These are phyloP conservation scores for Xerus inauris DNA, from an alignment of 2,113 vertebrate genomes.

Conservation along the genomic window DNA sequence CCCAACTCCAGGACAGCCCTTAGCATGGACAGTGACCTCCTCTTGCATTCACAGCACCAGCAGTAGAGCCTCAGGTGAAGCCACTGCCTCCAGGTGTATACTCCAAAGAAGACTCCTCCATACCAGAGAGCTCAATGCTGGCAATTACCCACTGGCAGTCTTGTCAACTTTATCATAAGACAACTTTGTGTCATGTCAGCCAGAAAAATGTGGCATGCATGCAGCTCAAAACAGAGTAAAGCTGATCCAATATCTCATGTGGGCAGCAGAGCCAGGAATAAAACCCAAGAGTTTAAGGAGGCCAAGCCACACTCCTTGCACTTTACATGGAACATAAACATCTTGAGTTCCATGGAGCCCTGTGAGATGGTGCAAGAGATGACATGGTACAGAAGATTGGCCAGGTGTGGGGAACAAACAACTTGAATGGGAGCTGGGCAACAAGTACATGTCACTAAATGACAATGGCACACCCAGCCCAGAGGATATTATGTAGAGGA, in stretches of 20 bases:
- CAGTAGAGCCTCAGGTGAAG: constrained; percentile 85
- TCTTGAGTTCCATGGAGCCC: constrained; percentile 91
- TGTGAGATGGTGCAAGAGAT: constrained; percentile 90
- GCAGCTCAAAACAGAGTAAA: constrained; percentile 85
- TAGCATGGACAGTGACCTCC: constrained; percentile 82
- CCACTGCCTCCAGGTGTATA: constrained; percentile 88
- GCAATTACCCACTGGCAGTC: constrained; percentile 84
- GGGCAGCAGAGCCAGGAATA: constrained; percentile 78
- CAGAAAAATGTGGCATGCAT: constrained; percentile 88
- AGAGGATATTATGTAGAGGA: constrained; percentile 92
- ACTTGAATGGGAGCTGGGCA: constrained; percentile 90
- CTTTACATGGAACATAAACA: constrained; percentile 94
- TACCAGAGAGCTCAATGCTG: constrained; percentile 86
- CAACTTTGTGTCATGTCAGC: constrained; percentile 90
- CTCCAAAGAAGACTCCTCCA: constrained; percentile 89
- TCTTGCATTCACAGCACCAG: constrained; percentile 90
- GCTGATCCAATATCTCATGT: not conserved
- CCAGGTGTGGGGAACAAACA: constrained; percentile 92
- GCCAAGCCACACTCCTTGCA: constrained; percentile 90
- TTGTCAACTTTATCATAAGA: constrained; percentile 89
- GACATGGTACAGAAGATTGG: constrained; percentile 92
- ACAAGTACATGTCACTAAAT: constrained; percentile 89
- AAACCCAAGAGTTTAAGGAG: constrained; percentile 84
- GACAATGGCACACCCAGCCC: constrained; percentile 87
- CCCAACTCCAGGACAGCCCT: constrained; percentile 86